Evolutionary conservation across 2,888 invertebrate genomes (phyloP).

Genomic region (Drosophila tanythrix): DNA sequence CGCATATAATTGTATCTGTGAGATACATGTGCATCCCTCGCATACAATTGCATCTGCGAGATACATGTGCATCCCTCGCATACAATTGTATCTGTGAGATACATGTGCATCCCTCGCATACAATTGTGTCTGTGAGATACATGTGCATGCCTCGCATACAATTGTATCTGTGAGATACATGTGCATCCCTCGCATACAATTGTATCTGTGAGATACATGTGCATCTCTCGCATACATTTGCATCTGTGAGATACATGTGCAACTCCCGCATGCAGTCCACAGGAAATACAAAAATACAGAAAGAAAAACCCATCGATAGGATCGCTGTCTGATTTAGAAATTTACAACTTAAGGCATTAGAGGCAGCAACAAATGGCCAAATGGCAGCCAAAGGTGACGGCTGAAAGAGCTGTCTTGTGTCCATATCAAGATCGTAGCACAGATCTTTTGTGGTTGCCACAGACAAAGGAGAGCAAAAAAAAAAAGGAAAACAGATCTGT

Average conservation of each 20-base stretch:
- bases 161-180: background rate
- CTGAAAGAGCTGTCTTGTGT: conserved; percentile 21
- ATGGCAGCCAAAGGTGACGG: background rate
- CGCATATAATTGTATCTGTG: background rate
- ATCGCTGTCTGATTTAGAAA: conserved; percentile 22
- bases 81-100: background rate
- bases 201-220: background rate
- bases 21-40: conserved; percentile 3
- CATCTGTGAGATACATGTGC: conserved; percentile 1
- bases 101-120: background rate
- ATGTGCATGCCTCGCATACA: background rate
- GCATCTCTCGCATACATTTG: background rate
- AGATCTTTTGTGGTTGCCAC: conserved; percentile 68
- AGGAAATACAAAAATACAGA: background rate
- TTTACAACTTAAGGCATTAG: conserved; percentile 27
- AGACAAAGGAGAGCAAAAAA: conserved; percentile 31
- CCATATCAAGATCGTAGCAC: conserved; percentile 47
- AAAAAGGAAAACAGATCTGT: conserved; percentile 35
- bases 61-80: background rate
- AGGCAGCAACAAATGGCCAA: conserved; percentile 5
- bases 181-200: background rate
- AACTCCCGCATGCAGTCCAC: no score
- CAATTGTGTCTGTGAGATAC: background rate
- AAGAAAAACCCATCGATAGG: conserved; percentile 10
- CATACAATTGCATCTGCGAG: conserved; percentile 28